Base-by-base conservation (phyloP, 2,797 vertebrate species). In the Scleropages formosus region DNA sequence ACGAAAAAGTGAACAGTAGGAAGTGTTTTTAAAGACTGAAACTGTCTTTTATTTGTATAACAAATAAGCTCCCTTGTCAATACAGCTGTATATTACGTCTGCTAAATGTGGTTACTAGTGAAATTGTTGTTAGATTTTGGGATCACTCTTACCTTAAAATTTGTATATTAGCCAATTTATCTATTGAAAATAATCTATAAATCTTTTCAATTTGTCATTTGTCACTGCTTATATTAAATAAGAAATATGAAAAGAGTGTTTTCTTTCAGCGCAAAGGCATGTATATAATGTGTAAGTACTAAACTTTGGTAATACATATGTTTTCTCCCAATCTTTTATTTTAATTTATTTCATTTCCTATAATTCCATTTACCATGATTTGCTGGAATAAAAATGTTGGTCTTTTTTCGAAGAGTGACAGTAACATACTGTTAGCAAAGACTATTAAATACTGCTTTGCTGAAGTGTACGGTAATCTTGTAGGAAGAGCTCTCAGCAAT, bases 101-200 rank as follows among this genome's bases (percentile, higher is more conserved):
- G 89, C 91, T 91, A 87, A 91, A 92, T 91, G 92, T 93, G 89
- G 85, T 92, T 90, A 86, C 84, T 90, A 90, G 92, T 93, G 89
- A 91, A 91, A 89, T 87, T 89, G 89, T 88, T 91, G 89, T 92
- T 91, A 88, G 87, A 91, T 88, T 90, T 89, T 89, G 85, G 84
- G 88, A 88, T 88, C 86, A 87, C 83, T 83, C 85, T 88, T 88
- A 87, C 86, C 86, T 89, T 90, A 81, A 89, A 88, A 90, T 93
- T 89, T 93, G 92, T 92, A 92, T 92, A 93, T 93, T 91, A 90
- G 91, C 88, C 87, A 85, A 83, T 80, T 87, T 88, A 87, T 88
- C 85, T 85, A 86, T 89, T 88, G 82, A 63, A 79, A 74, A 58
- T 79, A 78, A 58, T 53, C 87, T 87, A 87, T 87, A 88, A 87